These are phyloP conservation scores for Labia minor DNA, from an alignment of 2,888 invertebrate species.

Conservation along the genomic window DNA sequence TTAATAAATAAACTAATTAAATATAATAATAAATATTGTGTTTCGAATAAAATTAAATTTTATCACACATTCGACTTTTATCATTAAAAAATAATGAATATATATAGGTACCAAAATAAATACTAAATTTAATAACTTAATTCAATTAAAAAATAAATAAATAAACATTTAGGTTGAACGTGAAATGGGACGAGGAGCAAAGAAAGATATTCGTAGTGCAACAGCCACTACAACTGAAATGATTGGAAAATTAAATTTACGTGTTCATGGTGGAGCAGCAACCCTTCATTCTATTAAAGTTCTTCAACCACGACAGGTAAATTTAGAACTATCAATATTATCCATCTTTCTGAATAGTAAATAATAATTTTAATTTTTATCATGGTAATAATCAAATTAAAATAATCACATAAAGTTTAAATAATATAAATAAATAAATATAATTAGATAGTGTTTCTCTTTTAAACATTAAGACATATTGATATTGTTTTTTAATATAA, in stretches of 20 bases:
- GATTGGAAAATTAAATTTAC: conserved; percentile 65
- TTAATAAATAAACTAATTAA: neutral
- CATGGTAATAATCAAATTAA: neutral
- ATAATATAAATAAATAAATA: no score
- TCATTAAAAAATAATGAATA: no score
- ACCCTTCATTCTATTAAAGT: conserved; percentile 74
- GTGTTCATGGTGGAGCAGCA: conserved; percentile 70
- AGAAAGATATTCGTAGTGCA: conserved; percentile 72
- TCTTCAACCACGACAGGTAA: conserved; percentile 76
- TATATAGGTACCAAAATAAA: no score
- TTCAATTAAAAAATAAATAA: conserved; percentile 72
- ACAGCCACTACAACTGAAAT: conserved; percentile 81
- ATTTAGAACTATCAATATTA: neutral
- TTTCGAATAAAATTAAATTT: conserved; percentile 30
- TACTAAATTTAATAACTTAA: conserved; percentile 67
- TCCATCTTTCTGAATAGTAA: neutral
- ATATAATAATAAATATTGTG: conserved; percentile 16
- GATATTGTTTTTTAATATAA: no score
- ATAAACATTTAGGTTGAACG: conserved; percentile 67
- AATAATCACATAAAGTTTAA: neutral
- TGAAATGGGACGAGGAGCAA: conserved; percentile 66
- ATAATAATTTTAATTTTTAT: neutral
- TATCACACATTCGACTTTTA: no score
- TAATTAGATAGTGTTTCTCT: no score
- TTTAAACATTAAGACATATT: no score